Evolutionary conservation across 2,888 invertebrate genomes (phyloP).

Genomic region (Tridacna crocea): DNA sequence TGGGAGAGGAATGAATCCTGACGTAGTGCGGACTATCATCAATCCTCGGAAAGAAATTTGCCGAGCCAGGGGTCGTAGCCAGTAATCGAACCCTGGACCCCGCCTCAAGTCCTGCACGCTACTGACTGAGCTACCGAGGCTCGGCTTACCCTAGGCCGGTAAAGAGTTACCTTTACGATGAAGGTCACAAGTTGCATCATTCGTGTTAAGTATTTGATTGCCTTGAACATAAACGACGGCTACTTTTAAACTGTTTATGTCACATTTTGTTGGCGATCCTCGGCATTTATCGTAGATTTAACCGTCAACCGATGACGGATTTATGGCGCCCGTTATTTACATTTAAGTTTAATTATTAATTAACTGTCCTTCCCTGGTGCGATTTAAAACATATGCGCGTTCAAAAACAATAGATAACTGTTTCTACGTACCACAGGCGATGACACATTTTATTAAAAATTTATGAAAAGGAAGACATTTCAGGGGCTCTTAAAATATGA

Average conservation of each 20-base stretch:
- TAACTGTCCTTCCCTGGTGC: conserved; percentile 8
- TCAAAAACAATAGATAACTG: conserved; percentile 27
- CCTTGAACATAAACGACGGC: background rate
- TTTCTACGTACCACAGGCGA: background rate
- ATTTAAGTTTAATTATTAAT: conserved; percentile 27
- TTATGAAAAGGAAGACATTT: background rate
- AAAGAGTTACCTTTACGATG: background rate
- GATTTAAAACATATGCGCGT: conserved; percentile 11
- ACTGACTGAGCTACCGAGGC: too few relatives aligned
- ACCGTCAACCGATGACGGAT: conserved; percentile 15
- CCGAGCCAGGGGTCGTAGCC: too few relatives aligned
- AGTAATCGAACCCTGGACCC: too few relatives aligned
- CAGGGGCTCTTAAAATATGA: background rate
- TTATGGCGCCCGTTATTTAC: conserved; percentile 13
- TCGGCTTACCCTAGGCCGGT: too few relatives aligned
- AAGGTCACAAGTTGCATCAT: background rate
- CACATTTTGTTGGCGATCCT: conserved; percentile 13
- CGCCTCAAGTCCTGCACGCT: too few relatives aligned
- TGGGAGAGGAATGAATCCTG: too few relatives aligned
- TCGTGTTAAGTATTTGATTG: conserved; percentile 5
- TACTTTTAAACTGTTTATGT: background rate
- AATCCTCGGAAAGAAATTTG: too few relatives aligned
- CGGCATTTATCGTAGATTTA: conserved; percentile 5
- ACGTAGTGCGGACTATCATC: too few relatives aligned
- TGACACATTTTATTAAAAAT: conserved; percentile 16